Conservation (phyloP, 2,113 vertebrate genomes). For the Stictonetta naevosa region DNA sequence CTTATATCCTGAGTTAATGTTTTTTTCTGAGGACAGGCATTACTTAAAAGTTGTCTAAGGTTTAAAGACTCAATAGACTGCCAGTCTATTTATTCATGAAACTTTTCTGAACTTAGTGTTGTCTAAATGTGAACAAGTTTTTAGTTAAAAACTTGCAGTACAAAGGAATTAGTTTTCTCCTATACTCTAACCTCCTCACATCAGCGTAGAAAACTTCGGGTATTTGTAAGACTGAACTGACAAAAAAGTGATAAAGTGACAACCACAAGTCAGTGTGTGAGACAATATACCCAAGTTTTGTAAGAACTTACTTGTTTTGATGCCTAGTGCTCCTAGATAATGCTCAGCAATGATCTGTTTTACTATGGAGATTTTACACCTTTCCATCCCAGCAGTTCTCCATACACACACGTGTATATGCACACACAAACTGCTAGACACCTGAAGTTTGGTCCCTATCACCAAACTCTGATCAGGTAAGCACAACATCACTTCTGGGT, state of each 20-base stretch:
- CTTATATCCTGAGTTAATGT: neutral
- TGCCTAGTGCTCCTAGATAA: neutral
- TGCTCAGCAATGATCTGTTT: neutral
- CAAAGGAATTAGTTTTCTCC: neutral
- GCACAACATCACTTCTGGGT: neutral
- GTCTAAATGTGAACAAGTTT: neutral
- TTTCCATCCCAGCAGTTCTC: neutral
- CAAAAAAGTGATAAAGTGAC: neutral
- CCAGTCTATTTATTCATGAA: neutral
- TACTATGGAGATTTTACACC: neutral
- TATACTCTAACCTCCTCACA: neutral
- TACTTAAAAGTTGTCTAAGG: neutral
- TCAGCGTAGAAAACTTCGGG: neutral
- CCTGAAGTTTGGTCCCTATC: neutral
- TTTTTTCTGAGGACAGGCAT: neutral
- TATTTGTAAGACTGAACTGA: neutral
- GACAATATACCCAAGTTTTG: neutral
- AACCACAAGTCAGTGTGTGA: neutral
- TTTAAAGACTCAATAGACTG: neutral
- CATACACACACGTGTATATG: neutral
- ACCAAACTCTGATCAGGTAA: neutral
- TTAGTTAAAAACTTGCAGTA: neutral
- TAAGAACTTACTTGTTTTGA: neutral
- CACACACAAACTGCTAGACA: rapidly evolving
- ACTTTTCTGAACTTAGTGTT: neutral